Evolutionary conservation across 2,888 invertebrate species (phyloP), one percentile per base, ranked within the genome.

Genomic region (Dusona sp.): DNA sequence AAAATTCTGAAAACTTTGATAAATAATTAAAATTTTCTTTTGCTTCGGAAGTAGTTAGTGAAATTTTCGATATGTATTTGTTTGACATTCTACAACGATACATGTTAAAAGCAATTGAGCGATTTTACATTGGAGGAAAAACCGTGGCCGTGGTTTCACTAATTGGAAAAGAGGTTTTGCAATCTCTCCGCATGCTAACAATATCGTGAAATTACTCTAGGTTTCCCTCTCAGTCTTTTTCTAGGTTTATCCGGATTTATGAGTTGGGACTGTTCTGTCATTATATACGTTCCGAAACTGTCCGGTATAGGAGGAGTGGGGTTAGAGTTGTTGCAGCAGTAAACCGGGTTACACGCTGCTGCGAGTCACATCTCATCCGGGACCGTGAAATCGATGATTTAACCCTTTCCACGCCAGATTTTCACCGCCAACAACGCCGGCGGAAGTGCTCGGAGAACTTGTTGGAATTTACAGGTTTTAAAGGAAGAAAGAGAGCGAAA

Each of bases 271-370:
- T 33, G 79, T 73, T 79, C 54, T 73, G 74, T 68, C 79, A 77
- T 81, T 33, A 72, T 68, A 74, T 51, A 80, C 73, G 61, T 22
- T 45, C 64, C 33, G 29, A 54, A 79, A 79, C 65, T 73, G 74
- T 86, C 61, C 54, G 54, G 29, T 29, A 16, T 16, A 61, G 29
- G 13, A 13, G 61, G 22, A 13, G 25, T 13, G 29, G 19, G 51
- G 45, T 72, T n/a, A 45, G 38, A 80, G 81, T 81, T 81, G 74
- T 75, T 81, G 75, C 29, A 79, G 74, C 86, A 68, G 74, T 86
- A 86, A 86, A 86, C 77, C 80, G 72, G 83, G 86, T 86, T 86
- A 86, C 84, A 84, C 86, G 83, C 84, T 83, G 86, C 80, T 83
- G 78, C 80, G 78, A 86, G 78, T 81, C 80, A 75, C 84, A 81